phyloP scores from a whole-genome alignment of 2,113 vertebrate species.

The Nothocercus julius region DNA sequence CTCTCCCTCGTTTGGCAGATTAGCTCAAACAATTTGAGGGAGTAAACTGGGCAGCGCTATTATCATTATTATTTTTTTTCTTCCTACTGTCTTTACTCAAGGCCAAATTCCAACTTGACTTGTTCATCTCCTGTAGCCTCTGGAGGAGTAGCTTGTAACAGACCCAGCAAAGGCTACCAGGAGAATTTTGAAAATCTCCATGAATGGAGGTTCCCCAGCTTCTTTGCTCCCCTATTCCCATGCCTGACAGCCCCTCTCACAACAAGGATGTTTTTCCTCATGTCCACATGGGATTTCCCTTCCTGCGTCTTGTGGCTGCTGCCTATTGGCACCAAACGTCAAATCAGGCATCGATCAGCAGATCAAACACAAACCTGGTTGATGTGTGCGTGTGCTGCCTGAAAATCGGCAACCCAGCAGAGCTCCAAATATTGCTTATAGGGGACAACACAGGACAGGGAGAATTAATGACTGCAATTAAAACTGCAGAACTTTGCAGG shows the following conservation, averaged over 20 bases:
- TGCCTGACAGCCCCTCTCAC: neutral
- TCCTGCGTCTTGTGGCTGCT: neutral
- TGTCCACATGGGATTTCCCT: neutral
- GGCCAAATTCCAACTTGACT: conserved; percentile 52
- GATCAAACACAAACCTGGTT: neutral
- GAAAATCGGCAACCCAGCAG: neutral
- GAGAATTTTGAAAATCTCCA: neutral
- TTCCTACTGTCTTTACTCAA: conserved; percentile 23
- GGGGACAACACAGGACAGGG: neutral
- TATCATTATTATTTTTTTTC: neutral
- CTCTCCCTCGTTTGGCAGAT: neutral
- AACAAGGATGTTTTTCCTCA: neutral
- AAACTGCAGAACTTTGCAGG: neutral
- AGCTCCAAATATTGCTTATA: neutral
- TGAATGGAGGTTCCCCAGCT: neutral
- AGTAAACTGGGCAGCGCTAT: conserved; percentile 45
- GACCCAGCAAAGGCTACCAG: neutral
- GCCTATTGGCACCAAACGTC: neutral
- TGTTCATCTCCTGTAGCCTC: neutral
- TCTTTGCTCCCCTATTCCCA: accelerated
- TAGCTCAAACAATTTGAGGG: conserved; percentile 6
- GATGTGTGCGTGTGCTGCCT: accelerated
- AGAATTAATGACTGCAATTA: neutral
- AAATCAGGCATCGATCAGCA: accelerated
- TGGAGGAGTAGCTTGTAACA: neutral